These are phyloP conservation scores for Zosterops borbonicus DNA, from an alignment of 2,113 vertebrate genomes.

Conservation along the genomic window DNA sequence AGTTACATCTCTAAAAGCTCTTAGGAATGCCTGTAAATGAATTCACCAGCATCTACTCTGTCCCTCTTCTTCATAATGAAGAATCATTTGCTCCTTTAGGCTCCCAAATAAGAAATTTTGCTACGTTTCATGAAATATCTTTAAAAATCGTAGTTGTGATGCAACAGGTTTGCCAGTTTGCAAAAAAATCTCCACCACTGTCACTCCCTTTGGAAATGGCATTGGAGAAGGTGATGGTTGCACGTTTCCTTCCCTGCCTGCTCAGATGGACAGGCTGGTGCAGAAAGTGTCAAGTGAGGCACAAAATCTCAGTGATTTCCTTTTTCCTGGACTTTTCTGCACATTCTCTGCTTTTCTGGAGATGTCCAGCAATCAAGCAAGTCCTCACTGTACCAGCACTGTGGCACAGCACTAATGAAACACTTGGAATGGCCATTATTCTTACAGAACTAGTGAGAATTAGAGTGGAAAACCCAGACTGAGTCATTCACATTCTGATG, in stretches of 20 bases:
- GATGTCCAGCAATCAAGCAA: background rate
- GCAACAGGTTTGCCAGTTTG: background rate
- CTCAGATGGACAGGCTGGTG: fast-evolving
- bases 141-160: background rate
- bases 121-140: background rate
- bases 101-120: background rate
- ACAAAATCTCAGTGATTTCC: fast-evolving
- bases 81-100: background rate
- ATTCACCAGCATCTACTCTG: background rate
- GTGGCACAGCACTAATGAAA: background rate
- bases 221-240: background rate
- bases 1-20: background rate
- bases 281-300: fast-evolving
- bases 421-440: background rate
- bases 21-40: background rate
- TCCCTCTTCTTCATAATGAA: too few relatives aligned
- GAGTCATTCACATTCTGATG: background rate
- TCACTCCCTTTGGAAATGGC: fast-evolving
- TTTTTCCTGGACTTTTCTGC: background rate
- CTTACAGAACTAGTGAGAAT: background rate
- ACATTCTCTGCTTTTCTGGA: background rate
- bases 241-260: background rate
- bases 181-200: background rate
- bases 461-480: background rate
- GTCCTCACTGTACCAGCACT: background rate